phyloP scores from a whole-genome alignment of 2,888 invertebrate genomes.

The Allacma fusca region DNA sequence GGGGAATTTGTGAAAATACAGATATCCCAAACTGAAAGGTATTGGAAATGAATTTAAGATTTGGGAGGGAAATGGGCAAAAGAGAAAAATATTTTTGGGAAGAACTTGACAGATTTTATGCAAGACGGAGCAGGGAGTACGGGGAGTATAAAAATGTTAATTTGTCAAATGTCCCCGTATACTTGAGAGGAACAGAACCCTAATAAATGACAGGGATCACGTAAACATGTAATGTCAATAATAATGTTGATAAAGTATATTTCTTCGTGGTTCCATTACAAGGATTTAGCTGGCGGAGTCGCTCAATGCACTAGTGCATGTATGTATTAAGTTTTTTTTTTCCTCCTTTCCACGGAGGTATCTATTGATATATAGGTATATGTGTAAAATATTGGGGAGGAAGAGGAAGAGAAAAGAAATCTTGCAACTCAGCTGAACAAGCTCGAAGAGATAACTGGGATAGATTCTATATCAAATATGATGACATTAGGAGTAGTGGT shows the following conservation, averaged over 20 bases:
- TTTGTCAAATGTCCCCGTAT: conserved; percentile 29
- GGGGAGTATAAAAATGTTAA: conserved; percentile 5
- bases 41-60: too few species aligned
- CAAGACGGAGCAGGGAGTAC: not conserved
- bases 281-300: not conserved
- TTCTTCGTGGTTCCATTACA: conserved; percentile 25
- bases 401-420: conserved; percentile 16
- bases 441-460: conserved; percentile 24
- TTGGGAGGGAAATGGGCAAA: not conserved
- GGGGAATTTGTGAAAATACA: too few species aligned
- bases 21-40: too few species aligned
- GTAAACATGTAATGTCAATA: conserved; percentile 34
- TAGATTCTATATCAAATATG: conserved; percentile 38
- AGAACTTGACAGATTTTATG: not conserved
- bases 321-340: too few species aligned
- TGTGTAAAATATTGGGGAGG: conserved; percentile 18
- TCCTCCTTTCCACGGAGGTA: not conserved
- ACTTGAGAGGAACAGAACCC: not conserved
- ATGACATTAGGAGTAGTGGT: conserved; percentile 23
- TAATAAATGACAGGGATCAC: conserved; percentile 30
- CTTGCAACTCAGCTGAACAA: conserved; percentile 34
- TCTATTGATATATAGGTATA: not conserved
- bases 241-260: conserved; percentile 36
- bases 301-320: too few species aligned
- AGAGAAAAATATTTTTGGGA: not conserved